Evolutionary conservation across 1,140 invertebrate genomes (phyloP), one percentile per base, ranked within the genome.

Genomic region (Scaptodrosophila lebanonensis): DNA sequence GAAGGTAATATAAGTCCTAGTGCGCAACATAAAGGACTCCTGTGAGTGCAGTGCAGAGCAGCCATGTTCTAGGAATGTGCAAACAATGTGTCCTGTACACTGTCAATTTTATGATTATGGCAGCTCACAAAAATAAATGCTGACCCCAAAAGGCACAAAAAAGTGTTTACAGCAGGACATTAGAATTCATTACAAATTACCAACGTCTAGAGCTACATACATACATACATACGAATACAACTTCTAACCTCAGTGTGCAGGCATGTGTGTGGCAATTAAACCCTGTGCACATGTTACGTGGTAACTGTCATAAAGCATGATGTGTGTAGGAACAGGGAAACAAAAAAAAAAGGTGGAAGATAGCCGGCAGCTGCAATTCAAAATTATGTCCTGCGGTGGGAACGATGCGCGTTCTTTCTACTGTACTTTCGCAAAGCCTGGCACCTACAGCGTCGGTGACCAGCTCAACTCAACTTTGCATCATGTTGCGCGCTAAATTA

Each of bases 401-500:
- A 62, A 54, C 66, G 76, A 39, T 44, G 56, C 39, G 71, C 47
- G 29, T 38, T 42, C 12, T 36, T 27, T 40, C 35, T 63, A n/a
- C 11, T 56, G 72, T 50, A 52, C 42, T 50, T 36, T 54, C 32
- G 33, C 11, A 39, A 15, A 8, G 17, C 9, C 7, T 25, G 32
- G 17, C 11, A 43, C 59, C 38, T 13, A 32, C 8, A 33, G 15
- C 47, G 30, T 48, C 44, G 32, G 33, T 54, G 42, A 48, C 30
- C 30, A 15, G 45, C 20, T 50, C 56, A 49, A 61, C 43, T 64
- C 33, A 53, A 69, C 51, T 58, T 53, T 11, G 32, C 32, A 5
- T 76, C 52, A 72, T 79, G 73, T 69, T 72, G 67, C 67, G 59
- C 68, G 73, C 73, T 79, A 79, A 79, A 79, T 79, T 79, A 79